phyloP scores from a whole-genome alignment of 2,797 vertebrate genomes.

The Macropus fuliginosus region DNA sequence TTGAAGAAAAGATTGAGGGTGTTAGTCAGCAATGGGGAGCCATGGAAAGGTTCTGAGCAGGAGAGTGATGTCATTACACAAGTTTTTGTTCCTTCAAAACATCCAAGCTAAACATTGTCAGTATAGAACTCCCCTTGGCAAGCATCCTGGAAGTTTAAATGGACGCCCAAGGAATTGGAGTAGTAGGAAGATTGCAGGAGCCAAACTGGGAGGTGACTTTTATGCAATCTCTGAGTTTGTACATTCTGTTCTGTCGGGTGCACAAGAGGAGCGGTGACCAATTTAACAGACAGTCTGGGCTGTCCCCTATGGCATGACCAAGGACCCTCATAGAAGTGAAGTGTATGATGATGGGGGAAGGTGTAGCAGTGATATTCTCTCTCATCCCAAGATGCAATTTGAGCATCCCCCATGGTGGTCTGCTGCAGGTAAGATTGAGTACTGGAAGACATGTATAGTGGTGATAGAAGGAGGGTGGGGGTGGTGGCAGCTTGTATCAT shows the following conservation, averaged over 20 bases:
- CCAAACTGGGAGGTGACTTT: not conserved
- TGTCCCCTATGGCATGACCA: not conserved
- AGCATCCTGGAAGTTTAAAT: not conserved
- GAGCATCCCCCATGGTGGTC: not conserved
- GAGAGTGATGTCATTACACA: not conserved
- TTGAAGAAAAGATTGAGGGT: not conserved
- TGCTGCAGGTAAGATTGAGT: not conserved
- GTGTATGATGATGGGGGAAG: not conserved
- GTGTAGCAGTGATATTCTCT: not conserved
- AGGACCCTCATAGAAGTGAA: not conserved
- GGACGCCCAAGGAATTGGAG: not conserved
- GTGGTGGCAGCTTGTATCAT: not conserved
- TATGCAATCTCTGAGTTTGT: not conserved
- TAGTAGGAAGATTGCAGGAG: not conserved
- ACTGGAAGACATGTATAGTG: not conserved
- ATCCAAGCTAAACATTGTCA: slow-evolving; percentile 1
- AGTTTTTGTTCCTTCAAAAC: not conserved
- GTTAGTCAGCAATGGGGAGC: not conserved
- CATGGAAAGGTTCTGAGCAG: not conserved
- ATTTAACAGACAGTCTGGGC: not conserved
- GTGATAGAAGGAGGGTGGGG: not conserved
- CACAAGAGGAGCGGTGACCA: not conserved
- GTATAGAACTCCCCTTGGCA: not conserved
- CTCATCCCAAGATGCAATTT: not conserved
- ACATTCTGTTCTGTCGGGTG: not conserved